These are phyloP conservation scores for Holacanthus passer DNA, from an alignment of 2,113 vertebrate genomes.

Conservation along the genomic window DNA sequence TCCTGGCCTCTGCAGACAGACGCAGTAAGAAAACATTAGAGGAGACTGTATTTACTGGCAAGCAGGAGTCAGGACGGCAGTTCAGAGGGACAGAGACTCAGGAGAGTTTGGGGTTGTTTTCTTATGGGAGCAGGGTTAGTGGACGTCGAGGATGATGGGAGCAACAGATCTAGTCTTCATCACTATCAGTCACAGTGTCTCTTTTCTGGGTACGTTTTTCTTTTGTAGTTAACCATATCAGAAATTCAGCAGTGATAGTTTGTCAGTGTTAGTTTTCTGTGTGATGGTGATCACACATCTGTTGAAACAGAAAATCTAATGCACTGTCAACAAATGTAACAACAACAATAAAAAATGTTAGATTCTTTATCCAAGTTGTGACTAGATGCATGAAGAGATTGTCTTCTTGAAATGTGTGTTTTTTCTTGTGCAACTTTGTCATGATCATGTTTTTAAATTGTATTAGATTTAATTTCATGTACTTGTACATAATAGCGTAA, in stretches of 20 bases:
- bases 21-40: neutral
- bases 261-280: neutral
- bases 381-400: neutral
- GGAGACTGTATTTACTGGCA: conserved; percentile 7
- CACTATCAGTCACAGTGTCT: conserved; percentile 87
- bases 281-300: neutral
- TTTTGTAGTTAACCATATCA: neutral
- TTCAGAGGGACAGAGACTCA: neutral
- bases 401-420: neutral
- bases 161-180: conserved; percentile 84
- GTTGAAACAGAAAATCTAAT: neutral
- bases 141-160: conserved; percentile 75
- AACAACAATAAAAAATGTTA: neutral
- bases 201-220: conserved; percentile 85
- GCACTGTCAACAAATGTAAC: neutral
- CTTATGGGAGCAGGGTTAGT: neutral
- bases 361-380: neutral
- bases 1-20: conserved; percentile 72
- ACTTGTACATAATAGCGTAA: too few relatives aligned
- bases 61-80: neutral
- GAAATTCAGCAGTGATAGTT: neutral
- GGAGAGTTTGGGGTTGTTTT: neutral
- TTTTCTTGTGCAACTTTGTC: neutral
- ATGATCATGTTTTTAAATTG: neutral
- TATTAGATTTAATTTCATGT: neutral